phyloP scores from a whole-genome alignment of 2,888 invertebrate species.

The Epirrita christyi region DNA sequence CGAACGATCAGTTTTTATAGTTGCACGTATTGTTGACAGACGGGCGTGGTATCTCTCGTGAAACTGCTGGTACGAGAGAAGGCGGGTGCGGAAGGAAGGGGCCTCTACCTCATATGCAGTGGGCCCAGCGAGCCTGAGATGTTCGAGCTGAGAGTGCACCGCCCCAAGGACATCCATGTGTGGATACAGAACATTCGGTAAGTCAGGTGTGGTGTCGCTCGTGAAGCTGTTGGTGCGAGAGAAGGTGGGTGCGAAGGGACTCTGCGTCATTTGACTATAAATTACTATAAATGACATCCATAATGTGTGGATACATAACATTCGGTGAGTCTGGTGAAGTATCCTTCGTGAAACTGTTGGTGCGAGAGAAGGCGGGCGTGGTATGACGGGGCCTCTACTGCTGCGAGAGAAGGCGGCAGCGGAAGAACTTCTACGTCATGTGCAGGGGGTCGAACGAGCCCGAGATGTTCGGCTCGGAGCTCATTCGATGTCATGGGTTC shows the following conservation, averaged over 20 bases:
- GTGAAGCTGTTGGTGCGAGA: slow-evolving; percentile 96
- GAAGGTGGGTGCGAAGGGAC: slow-evolving; percentile 96
- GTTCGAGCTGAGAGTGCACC: slow-evolving; percentile 96
- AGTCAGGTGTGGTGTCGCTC: slow-evolving; percentile 92
- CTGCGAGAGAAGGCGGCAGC: too few species aligned
- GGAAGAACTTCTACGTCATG: too few species aligned
- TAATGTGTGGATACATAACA: slow-evolving; percentile 94
- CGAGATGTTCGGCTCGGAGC: too few species aligned
- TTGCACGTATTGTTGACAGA: slow-evolving; percentile 73
- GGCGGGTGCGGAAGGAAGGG: slow-evolving; percentile 95
- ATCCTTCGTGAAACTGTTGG: too few species aligned
- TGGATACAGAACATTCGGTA: slow-evolving; percentile 96
- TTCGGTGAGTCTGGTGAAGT: slow-evolving; percentile 85
- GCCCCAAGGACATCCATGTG: slow-evolving; percentile 94
- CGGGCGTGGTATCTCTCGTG: slow-evolving; percentile 96
- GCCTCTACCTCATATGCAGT: slow-evolving; percentile 96
- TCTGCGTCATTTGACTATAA: too few species aligned
- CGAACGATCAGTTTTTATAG: too few species aligned
- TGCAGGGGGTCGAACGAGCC: too few species aligned
- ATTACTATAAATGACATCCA: too few species aligned
- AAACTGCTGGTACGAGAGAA: slow-evolving; percentile 97
- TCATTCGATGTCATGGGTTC: too few species aligned
- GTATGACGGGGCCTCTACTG: too few species aligned
- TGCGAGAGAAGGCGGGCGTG: too few species aligned
- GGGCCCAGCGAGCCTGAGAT: slow-evolving; percentile 97